Evolutionary conservation across 2,113 vertebrate genomes (phyloP).

Genomic region (Bungarus multicinctus): DNA sequence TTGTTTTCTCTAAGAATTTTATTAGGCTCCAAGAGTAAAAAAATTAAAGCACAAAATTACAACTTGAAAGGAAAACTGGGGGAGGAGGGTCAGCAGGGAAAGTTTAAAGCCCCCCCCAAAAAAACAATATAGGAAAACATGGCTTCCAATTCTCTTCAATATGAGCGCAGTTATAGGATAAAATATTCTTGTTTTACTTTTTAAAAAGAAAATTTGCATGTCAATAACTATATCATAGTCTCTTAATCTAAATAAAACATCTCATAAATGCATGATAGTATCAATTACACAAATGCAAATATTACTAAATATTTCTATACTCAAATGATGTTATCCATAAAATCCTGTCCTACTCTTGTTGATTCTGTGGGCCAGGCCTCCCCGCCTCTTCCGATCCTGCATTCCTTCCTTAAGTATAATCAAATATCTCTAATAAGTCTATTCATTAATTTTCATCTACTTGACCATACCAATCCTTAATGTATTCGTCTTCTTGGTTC

Average conservation of each 20-base stretch:
- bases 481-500: no score
- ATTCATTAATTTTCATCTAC: background rate
- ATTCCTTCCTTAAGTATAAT: background rate
- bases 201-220: background rate
- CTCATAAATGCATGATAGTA: background rate
- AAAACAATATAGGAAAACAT: background rate
- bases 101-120: background rate
- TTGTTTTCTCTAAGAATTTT: background rate
- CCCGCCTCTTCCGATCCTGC: background rate
- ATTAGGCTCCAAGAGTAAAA: background rate
- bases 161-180: background rate
- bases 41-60: background rate
- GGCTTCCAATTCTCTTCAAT: background rate
- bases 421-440: background rate
- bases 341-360: background rate
- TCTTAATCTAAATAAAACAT: background rate
- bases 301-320: background rate
- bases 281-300: background rate
- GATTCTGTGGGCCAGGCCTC: background rate
- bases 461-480: no score
- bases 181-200: background rate
- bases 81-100: background rate
- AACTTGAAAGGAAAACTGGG: background rate
- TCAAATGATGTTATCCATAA: background rate
- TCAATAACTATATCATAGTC: background rate